Conservation (phyloP, 1,140 invertebrate species). For the Panulirus ornatus region DNA sequence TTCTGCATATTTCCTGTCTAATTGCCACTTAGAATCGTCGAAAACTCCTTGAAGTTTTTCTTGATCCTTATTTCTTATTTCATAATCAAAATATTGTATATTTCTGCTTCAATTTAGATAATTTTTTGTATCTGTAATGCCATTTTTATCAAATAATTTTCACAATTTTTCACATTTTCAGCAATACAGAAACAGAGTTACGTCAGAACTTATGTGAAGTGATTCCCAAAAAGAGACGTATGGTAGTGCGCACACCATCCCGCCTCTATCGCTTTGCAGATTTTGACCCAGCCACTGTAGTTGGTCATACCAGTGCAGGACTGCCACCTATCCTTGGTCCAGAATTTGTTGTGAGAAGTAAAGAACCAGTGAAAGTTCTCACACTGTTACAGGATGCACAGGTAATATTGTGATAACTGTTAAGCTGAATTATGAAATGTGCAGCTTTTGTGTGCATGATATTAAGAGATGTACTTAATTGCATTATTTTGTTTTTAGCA, state of each 20-base stretch:
- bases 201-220: conserved; percentile 15
- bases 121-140: too few species aligned
- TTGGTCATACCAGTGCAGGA: neutral
- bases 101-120: too few species aligned
- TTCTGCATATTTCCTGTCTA: too few species aligned
- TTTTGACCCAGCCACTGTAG: neutral
- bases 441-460: neutral
- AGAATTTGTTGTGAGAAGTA: conserved; percentile 61
- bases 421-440: conserved; percentile 3
- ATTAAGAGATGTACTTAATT: neutral
- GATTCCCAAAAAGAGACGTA: conserved; percentile 12
- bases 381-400: conserved; percentile 50
- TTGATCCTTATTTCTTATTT: too few species aligned
- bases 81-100: too few species aligned
- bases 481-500: neutral
- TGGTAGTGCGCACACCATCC: conserved; percentile 55
- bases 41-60: too few species aligned
- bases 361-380: conserved; percentile 34
- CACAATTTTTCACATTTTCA: conserved; percentile 17
- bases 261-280: conserved; percentile 45
- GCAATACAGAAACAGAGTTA: conserved; percentile 37
- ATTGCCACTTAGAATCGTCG: too few species aligned
- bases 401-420: conserved; percentile 17
- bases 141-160: too few species aligned
- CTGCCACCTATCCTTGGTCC: conserved; percentile 52